Evolutionary conservation across 2,888 invertebrate genomes (phyloP), one percentile per base, ranked within the genome.

Genomic region (Apodemia mormo): DNA sequence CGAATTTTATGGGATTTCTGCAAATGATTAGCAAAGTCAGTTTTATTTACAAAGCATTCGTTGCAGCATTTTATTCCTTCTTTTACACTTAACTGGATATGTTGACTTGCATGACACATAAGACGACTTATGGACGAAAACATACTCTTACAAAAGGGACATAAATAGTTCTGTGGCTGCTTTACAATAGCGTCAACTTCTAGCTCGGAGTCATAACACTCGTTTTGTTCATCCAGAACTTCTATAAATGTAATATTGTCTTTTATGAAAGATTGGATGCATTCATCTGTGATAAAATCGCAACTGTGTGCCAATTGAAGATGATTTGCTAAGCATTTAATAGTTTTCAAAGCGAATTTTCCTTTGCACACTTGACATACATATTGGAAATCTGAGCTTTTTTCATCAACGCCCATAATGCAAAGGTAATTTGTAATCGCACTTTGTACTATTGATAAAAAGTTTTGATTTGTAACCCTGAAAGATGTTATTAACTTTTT

Each of bases 191-290:
- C 68, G 29, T 75, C 70, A 0, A 7, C 66, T 12, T 77, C 78
- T 2, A 73, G 68, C n/a, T 75, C 70, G 0, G 56, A 52, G 12
- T 78, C 81, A 66, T 72, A 74, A n/a, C 81, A 78, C 5, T 78
- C 80, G 14, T 83, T 80, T 1, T 84, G 85, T 0, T 72, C 74
- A 5, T 72, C 68, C 8, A 90, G 78, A 2, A 75, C 73, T 74
- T 89, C 87, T 69, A 88, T 87, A 69, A 89, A 86, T 0, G 85
- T 88, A 1, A 90, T 79, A 71, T 85, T 72, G 8, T 87, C 78
- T 67, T 79, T 83, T 40, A 93, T 81, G 66, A 89, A 91, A 2
- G 68, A 70, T 67, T 81, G 77, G 1, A 85, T 69, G 0, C 69
- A 67, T 30, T 73, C 70, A 29, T 65, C 61, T n/a, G 75, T 70